These are phyloP conservation scores for Anniella stebbinsi DNA, from an alignment of 2,797 vertebrate species.

Conservation along the genomic window DNA sequence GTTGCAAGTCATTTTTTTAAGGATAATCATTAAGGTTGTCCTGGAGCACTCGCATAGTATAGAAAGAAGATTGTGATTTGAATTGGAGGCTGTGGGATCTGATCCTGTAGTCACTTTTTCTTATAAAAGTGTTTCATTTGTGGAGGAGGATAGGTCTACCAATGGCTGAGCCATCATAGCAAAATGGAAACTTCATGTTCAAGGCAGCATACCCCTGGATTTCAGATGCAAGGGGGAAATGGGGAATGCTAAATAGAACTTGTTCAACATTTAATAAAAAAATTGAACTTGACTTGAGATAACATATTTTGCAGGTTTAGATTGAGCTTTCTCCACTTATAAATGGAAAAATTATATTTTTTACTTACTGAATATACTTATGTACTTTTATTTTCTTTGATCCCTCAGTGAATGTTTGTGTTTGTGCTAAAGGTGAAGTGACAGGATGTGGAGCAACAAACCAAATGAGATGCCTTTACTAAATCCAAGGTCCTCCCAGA, in stretches of 20 bases:
- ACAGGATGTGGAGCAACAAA: slow-evolving; percentile 88
- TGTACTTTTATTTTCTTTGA: slow-evolving; percentile 17
- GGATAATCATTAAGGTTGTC: neutral
- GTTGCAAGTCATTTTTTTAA: neutral
- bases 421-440: slow-evolving; percentile 80
- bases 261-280: neutral
- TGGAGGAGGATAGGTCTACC: too few relatives aligned
- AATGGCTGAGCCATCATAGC: neutral
- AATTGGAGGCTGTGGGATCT: neutral
- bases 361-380: neutral
- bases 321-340: slow-evolving; percentile 1
- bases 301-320: slow-evolving; percentile 22
- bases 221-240: too few relatives aligned
- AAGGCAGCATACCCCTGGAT: neutral
- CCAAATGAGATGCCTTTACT: slow-evolving; percentile 81
- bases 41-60: neutral
- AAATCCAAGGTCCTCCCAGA: slow-evolving; percentile 75
- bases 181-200: neutral
- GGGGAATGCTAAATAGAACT: neutral
- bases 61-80: neutral
- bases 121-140: neutral
- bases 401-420: neutral
- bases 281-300: neutral
- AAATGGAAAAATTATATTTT: slow-evolving; percentile 12
- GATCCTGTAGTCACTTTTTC: neutral